Conservation (phyloP, 2,113 vertebrate genomes). For the Ophthalmolycus amberensis region DNA sequence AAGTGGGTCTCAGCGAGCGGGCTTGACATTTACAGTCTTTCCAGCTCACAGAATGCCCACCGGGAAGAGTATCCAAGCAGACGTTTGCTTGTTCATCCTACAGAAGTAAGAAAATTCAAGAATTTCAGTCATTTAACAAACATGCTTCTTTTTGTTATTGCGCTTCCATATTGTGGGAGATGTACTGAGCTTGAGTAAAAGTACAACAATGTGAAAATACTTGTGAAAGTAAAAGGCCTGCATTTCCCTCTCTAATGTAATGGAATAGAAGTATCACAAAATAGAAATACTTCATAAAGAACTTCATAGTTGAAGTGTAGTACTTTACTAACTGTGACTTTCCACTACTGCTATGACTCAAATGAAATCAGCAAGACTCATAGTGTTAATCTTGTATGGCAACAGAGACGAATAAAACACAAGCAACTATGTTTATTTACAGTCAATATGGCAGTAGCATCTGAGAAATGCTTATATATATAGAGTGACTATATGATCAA, state of each 20-base stretch:
- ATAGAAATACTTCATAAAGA: neutral
- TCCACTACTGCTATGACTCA: too few relatives aligned
- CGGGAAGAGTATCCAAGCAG: neutral
- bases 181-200: neutral
- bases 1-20: slow-evolving; percentile 18
- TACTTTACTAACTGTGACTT: neutral
- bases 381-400: too few relatives aligned
- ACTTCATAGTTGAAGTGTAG: neutral
- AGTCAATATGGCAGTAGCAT: neutral
- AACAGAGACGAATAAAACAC: neutral
- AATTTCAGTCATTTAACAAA: neutral
- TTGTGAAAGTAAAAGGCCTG: neutral
- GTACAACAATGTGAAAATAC: neutral
- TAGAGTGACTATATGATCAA: neutral
- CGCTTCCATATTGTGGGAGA: neutral
- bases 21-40: slow-evolving; percentile 50
- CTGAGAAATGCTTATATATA: neutral
- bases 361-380: neutral
- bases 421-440: slow-evolving; percentile 22
- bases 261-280: neutral
- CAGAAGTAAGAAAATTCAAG: neutral
- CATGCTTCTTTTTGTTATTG: neutral
- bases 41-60: slow-evolving; percentile 34
- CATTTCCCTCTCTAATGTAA: neutral
- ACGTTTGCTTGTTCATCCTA: neutral